Evolutionary conservation across 2,113 vertebrate species (phyloP).

Genomic region (Lathamus discolor): DNA sequence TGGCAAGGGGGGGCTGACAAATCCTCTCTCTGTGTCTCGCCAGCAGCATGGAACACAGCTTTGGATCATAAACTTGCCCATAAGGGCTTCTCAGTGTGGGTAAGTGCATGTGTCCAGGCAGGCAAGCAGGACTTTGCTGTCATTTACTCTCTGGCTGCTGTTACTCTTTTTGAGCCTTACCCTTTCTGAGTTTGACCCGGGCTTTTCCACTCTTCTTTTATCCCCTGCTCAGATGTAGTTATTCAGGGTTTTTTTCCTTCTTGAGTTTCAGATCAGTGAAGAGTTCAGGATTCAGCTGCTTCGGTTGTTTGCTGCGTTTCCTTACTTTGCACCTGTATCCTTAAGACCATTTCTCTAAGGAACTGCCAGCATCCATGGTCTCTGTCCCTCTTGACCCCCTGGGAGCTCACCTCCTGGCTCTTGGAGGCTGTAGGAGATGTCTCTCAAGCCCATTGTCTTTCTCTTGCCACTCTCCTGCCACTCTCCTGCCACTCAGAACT

Average conservation of each 20-base stretch:
- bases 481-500: slow-evolving; percentile 40
- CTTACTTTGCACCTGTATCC: background rate
- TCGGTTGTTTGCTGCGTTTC: background rate
- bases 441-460: background rate
- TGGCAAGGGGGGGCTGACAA: background rate
- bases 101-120: background rate
- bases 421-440: background rate
- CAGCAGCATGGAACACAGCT: background rate
- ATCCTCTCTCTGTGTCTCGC: background rate
- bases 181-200: background rate
- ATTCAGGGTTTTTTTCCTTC: background rate
- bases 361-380: background rate
- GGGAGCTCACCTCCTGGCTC: background rate
- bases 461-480: background rate
- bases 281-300: background rate
- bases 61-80: background rate
- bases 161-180: background rate
- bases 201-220: background rate
- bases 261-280: background rate
- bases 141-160: background rate
- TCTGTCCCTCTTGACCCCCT: background rate
- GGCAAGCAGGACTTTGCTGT: background rate
- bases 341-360: background rate
- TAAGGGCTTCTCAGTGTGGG: background rate
- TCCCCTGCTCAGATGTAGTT: background rate